Evolutionary conservation across 2,888 invertebrate genomes (phyloP), one percentile per base, ranked within the genome.

Genomic region (Iselma pallidipennis): DNA sequence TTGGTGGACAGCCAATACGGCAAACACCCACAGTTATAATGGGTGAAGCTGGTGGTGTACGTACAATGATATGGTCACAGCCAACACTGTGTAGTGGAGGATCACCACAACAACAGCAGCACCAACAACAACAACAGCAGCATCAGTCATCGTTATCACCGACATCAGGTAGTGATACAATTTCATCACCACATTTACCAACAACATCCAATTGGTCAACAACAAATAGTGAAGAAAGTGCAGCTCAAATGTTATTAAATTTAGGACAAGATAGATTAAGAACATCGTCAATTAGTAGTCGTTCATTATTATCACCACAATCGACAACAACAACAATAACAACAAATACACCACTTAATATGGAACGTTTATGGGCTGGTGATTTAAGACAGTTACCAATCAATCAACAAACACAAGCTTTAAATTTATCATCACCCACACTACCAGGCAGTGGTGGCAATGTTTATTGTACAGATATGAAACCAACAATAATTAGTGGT

Each of bases 321-420:
- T 63, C 65, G 45, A 63, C 77, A 75, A 63, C 81, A 78, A 42
- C 72, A 42, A 42, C 42, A 21, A 42, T 37, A 4, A 21, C 42
- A 10, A 12, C 68, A 83, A 87, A 71, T 82, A 85, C 64, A 26
- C 91, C 94, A 19, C 85, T 95, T 61, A 95, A 95, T 77, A 95
- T 95, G 95, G 95, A 95, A 81, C 85, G 93, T 67, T 82, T 95
- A 55, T 95, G 95, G 95, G 94, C 94, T 7, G 94, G 94, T 4
- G 94, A 94, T 74, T 86, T 92, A 61, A 90, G 91, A 21, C 94
- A 94, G 81, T 83, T 94, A 69, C 94, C 94, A 12, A 89, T 91
- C 2, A 91, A 91, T 58, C 91, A 91, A 76, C 92, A 92, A 79
- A 84, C 90, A 2, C 81, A 81, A 55, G 92, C 92, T 26, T 82